Conservation (phyloP, 2,888 invertebrate species). For the Pristionchus mayeri region DNA sequence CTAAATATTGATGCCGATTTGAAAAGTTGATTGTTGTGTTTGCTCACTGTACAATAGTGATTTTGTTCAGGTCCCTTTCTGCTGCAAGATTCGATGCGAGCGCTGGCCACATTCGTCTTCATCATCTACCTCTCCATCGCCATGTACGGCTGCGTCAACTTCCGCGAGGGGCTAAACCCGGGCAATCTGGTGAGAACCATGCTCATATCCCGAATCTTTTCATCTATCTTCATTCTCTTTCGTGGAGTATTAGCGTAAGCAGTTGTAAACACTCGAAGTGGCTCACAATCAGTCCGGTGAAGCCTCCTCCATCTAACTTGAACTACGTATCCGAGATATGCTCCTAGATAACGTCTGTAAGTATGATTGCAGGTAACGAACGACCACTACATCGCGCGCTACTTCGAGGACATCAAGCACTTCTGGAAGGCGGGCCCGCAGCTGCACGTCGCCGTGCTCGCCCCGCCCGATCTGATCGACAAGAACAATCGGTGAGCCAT, state of each 20-base stretch:
- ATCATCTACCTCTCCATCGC: slow-evolving; percentile 63
- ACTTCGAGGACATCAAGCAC: slow-evolving; percentile 71
- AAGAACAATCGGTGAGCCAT: slow-evolving; percentile 57
- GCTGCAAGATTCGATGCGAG: slow-evolving; percentile 59
- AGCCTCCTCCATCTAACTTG: too few relatives aligned
- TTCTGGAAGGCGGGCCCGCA: slow-evolving; percentile 74
- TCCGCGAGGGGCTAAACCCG: slow-evolving; percentile 74
- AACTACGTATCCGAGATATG: too few relatives aligned
- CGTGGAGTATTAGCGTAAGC: too few relatives aligned
- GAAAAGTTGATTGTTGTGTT: too few relatives aligned
- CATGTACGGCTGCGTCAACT: slow-evolving; percentile 79
- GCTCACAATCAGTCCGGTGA: too few relatives aligned
- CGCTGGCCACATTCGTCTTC: slow-evolving; percentile 61
- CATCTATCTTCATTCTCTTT: background rate
- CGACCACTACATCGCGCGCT: slow-evolving; percentile 73
- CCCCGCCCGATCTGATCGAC: slow-evolving; percentile 70
- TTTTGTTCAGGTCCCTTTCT: slow-evolving; percentile 69
- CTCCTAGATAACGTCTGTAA: too few relatives aligned
- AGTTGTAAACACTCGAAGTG: too few relatives aligned
- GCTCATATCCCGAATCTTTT: background rate
- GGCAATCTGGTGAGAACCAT: slow-evolving; percentile 66
- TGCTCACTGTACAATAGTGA: too few relatives aligned
- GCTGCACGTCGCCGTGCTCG: slow-evolving; percentile 71
- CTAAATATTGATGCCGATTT: too few relatives aligned
- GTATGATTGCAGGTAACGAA: slow-evolving; percentile 56